Evolutionary conservation across 2,113 vertebrate species (phyloP), one percentile per base, ranked within the genome.

Genomic region (Prunella fulvescens): DNA sequence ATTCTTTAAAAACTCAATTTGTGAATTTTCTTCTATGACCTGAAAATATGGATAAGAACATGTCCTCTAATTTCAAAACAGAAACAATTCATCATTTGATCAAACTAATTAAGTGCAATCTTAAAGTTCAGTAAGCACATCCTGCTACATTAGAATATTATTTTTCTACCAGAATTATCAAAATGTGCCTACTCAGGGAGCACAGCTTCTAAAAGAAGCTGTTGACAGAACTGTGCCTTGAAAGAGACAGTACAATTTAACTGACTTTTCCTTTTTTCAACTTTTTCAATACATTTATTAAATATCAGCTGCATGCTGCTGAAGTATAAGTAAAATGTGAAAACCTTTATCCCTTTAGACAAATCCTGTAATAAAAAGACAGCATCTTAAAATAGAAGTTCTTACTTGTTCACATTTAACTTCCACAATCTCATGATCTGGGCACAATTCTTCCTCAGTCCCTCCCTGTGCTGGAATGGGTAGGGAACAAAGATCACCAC

Each of bases 1-100:
- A 37, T 60, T 94, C 88, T 98, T 98, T 37, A 99, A 66, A 24
- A 90, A 87, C 37, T 96, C 96, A 31, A 98, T 93, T 87, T 98
- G 90, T 77, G 86, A 62, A 82, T 92, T 91, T 96, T 97, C 29
- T 95, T 92, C 79, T 57, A 54, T 39, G 16, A 82, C 94, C 98
- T 98, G 88, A 81, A 95, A 96, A 80, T 33, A 88, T 11, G 1
- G 1, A 33, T 29, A 91, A 94, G 51, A 95, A 78, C 20, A 29
- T 5, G 7, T 33, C 14, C 14, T 54, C 39, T 39, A n/a, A 85
- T 86, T 95, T 95, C 74, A 60, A 92, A 91, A 48, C 10, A 65
- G 33, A 86, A 35, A 39, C 6, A 86, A 81, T 28, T 88, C 8
- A 88, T 35, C 4, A 26, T 40, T 37, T 79, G 20, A 50, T 45